These are phyloP conservation scores for Sprattus sprattus DNA, from an alignment of 2,113 vertebrate genomes.

Conservation along the genomic window DNA sequence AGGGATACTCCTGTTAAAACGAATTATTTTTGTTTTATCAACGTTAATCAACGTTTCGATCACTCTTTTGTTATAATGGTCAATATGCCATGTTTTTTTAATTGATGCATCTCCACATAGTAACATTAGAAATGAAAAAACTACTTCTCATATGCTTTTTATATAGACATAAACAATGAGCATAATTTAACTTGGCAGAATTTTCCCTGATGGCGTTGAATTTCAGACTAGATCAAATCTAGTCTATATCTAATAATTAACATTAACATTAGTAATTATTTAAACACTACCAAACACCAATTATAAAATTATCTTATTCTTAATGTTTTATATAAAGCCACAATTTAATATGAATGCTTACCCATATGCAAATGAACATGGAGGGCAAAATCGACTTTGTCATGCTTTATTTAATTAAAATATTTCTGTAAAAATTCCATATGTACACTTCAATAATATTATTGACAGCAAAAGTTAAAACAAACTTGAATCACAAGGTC, in stretches of 20 bases:
- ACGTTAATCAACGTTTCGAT: neutral
- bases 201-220: neutral
- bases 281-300: neutral
- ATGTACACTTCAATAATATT: constrained; percentile 79
- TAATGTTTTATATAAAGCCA: neutral
- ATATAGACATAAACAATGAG: neutral
- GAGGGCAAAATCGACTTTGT: constrained; percentile 45
- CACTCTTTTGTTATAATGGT: neutral
- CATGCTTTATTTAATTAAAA: constrained; percentile 83
- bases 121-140: neutral
- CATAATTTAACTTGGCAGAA: neutral
- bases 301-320: neutral
- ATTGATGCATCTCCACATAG: neutral
- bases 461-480: constrained; percentile 75
- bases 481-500: constrained; percentile 62
- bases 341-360: neutral
- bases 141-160: too few relatives aligned
- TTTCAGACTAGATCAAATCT: too few relatives aligned
- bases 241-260: too few relatives aligned
- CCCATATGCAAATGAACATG: neutral
- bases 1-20: neutral
- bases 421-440: constrained; percentile 79
- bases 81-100: neutral
- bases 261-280: too few relatives aligned
- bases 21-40: neutral